These are phyloP conservation scores for Harpagifer antarcticus DNA, from an alignment of 2,797 vertebrate species.

Conservation along the genomic window DNA sequence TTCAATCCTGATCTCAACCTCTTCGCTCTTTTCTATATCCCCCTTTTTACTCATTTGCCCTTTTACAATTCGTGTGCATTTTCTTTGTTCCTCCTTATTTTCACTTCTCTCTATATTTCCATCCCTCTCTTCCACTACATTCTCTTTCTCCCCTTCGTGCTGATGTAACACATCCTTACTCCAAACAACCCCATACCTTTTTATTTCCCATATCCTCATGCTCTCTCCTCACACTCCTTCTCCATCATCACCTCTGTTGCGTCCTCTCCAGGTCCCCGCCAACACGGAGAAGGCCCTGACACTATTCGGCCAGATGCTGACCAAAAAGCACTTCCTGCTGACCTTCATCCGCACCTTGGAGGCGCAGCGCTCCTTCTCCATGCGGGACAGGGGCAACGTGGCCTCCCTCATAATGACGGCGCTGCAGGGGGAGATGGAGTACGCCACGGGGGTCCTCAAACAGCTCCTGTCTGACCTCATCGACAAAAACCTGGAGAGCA, in stretches of 20 bases:
- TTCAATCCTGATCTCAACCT: constrained; percentile 13
- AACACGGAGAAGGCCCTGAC: constrained; percentile 97
- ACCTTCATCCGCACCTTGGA: constrained; percentile 98
- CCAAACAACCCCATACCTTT: background rate
- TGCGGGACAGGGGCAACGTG: constrained; percentile 97
- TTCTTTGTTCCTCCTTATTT: background rate
- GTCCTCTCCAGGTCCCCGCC: constrained; percentile 89
- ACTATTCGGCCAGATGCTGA: constrained; percentile 95
- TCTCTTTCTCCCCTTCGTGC: no score
- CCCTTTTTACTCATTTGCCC: background rate
- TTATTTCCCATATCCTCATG: background rate
- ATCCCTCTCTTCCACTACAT: no score
- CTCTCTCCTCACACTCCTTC: background rate
- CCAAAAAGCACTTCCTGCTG: constrained; percentile 98
- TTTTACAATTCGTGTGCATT: background rate
- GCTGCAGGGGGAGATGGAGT: constrained; percentile 98
- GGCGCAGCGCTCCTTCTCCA: constrained; percentile 97
- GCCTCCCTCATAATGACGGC: constrained; percentile 98
- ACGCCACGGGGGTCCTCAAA: constrained; percentile 96
- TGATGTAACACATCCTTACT: background rate
- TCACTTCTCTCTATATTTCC: background rate
- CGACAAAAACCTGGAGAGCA: constrained; percentile 99
- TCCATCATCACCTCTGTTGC: constrained; percentile 28
- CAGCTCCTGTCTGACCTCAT: constrained; percentile 98
- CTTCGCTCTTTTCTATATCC: background rate